A percentile compares a stretch with the other conserved stretches of the same genome.
Conservation (phyloP, 2,797 vertebrate genomes). For the Pogonophryne albipinna region DNA sequence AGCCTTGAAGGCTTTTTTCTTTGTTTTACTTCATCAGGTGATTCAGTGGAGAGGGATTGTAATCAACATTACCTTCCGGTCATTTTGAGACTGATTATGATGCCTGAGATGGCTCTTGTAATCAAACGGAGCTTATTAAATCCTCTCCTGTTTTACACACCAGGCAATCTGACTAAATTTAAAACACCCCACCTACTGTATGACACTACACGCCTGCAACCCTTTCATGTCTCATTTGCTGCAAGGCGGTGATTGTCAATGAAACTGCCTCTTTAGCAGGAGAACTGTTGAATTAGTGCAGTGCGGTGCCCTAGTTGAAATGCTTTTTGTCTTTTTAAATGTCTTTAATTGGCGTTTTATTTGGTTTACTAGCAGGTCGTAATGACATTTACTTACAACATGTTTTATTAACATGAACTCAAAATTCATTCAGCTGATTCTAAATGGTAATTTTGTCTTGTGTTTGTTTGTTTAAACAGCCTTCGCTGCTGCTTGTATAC, state of each 20-base stretch:
- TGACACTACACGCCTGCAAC: neutral
- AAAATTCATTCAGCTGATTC: neutral
- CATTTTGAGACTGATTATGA: slow-evolving; percentile 8
- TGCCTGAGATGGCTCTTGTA: slow-evolving; percentile 15
- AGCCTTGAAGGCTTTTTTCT: neutral
- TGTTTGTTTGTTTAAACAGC: neutral
- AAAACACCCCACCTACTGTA: neutral
- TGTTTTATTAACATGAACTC: too few species aligned
- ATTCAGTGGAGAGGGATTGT: neutral
- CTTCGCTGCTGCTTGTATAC: neutral
- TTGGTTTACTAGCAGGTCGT: neutral
- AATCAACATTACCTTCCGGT: slow-evolving; percentile 3
- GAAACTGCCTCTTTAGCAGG: neutral
- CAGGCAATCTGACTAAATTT: slow-evolving; percentile 9
- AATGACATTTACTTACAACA: neutral
- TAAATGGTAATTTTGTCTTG: neutral
- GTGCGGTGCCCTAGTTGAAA: neutral
- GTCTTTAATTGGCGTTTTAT: neutral
- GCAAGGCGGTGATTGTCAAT: neutral
- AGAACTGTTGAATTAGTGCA: neutral
- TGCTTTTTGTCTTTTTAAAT: neutral
- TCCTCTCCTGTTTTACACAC: slow-evolving; percentile 31
- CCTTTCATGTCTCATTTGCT: neutral
- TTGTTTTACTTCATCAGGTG: slow-evolving; percentile 15
- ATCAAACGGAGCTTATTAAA: slow-evolving; percentile 26